phyloP scores from a whole-genome alignment of 2,888 invertebrate genomes.

The Cephalotes varians region DNA sequence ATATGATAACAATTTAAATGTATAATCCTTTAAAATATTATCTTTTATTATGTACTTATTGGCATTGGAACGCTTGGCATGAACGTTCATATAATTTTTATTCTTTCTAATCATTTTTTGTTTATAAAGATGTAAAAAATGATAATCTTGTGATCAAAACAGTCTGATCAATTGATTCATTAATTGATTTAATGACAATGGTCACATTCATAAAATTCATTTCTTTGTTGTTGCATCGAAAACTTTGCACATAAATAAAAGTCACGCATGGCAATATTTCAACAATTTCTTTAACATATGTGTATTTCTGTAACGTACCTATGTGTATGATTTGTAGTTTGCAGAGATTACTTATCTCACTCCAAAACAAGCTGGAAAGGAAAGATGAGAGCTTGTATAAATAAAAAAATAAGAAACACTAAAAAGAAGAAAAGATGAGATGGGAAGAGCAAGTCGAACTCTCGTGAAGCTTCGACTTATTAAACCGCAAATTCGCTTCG shows the following conservation, averaged over 20 bases:
- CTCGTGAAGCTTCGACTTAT: constrained; percentile 72
- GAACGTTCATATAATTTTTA: not conserved
- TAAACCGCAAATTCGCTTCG: constrained; percentile 72
- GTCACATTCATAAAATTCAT: not conserved
- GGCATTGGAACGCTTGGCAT: too few species aligned
- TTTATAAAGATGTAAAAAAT: not conserved
- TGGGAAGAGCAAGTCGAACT: constrained; percentile 56
- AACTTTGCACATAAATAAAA: constrained; percentile 40
- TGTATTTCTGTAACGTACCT: too few species aligned
- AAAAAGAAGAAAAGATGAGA: constrained; percentile 22
- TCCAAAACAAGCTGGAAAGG: not conserved
- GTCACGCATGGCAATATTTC: not conserved
- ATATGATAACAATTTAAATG: constrained; percentile 14
- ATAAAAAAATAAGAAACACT: not conserved
- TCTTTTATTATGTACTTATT: not conserved
- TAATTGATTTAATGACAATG: not conserved
- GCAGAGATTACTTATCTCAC: constrained; percentile 15
- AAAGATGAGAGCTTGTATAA: constrained; percentile 10
- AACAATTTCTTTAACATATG: not conserved
- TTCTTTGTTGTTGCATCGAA: not conserved
- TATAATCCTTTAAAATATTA: not conserved
- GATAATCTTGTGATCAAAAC: not conserved
- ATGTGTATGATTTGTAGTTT: constrained; percentile 11
- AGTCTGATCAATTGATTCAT: not conserved
- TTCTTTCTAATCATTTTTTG: not conserved